A percentile compares a stretch with the other conserved stretches of the same genome.
These are phyloP conservation scores for Ethmia dodecea DNA, from an alignment of 2,888 invertebrate species.

Conservation along the genomic window DNA sequence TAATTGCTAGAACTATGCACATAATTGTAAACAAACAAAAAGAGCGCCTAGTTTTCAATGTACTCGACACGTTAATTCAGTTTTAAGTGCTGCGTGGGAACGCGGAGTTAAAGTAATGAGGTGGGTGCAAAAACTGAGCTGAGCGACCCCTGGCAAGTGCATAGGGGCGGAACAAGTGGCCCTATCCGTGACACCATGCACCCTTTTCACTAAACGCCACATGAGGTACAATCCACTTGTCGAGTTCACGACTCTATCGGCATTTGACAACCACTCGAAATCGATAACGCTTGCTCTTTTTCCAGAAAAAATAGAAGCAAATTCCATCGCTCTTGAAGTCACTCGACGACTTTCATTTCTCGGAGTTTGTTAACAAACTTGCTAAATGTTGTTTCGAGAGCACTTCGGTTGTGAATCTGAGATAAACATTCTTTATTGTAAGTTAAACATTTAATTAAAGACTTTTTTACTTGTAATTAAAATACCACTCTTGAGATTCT, in stretches of 20 bases:
- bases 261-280: constrained; percentile 19
- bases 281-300: constrained; percentile 16
- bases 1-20: constrained; percentile 8
- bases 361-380: no score
- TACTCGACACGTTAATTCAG: constrained; percentile 38
- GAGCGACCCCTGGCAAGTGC: constrained; percentile 64
- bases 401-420: no score
- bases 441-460: no score
- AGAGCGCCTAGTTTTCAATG: constrained; percentile 35
- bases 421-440: no score
- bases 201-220: constrained; percentile 13
- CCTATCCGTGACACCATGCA: constrained; percentile 28
- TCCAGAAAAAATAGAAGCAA: constrained; percentile 3
- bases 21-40: constrained; percentile 23
- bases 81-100: constrained; percentile 61
- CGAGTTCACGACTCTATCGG: constrained; percentile 20
- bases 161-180: constrained; percentile 75
- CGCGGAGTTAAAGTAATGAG: constrained; percentile 42
- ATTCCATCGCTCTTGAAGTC: neutral
- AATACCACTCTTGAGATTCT: no score
- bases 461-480: no score
- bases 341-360: no score
- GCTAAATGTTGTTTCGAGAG: no score
- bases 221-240: no score
- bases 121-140: constrained; percentile 66